Evolutionary conservation across 2,888 invertebrate species (phyloP), one percentile per base, ranked within the genome.

Genomic region (Polietes domitor): DNA sequence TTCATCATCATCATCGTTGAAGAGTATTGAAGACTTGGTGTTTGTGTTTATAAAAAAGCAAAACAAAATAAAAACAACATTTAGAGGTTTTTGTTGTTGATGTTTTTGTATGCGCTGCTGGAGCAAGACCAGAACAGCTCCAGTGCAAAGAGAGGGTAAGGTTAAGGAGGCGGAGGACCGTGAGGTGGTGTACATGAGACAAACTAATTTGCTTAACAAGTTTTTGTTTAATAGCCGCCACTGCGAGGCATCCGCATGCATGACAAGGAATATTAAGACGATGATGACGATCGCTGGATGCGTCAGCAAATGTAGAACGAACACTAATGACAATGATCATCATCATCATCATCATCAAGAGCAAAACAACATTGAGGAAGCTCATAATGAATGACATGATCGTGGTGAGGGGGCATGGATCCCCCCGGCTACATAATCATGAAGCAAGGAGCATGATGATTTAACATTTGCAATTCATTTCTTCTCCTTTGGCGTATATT

Each of bases 201-300:
- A 41, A 53, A 77, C 80, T 83, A 77, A 83, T 83, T 83, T 80
- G 77, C 68, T 68, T 68, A 68, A 68, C 68, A 68, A 43, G 43
- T 68, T 43, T 24, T 68, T 68, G 43, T 65, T 37, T 17, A 26
- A 7, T 63, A 17, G 63, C 26, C 26, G 32, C 37, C 32, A 12
- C 17, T 43, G 17, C 7, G 9, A 53, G 19, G 53, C 19, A 50
- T 17, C 2, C 19, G 50, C 21, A 21, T 7, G 21, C 53, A 53
- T 53, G 9, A 9, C 21, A 21, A 53, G 1, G 1, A 53, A 5
- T 3, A 53, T 21, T n/a, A n/a, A n/a, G 4, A 53, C 21, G 21
- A 53, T 19, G 10, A 53, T 1, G 53, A 53, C 10, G 9, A 21
- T 21, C 21, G 53, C 3, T 10, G 21, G 21, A 21, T 3, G 53